phyloP scores from a whole-genome alignment of 2,888 invertebrate genomes.

The Magallana nippona region DNA sequence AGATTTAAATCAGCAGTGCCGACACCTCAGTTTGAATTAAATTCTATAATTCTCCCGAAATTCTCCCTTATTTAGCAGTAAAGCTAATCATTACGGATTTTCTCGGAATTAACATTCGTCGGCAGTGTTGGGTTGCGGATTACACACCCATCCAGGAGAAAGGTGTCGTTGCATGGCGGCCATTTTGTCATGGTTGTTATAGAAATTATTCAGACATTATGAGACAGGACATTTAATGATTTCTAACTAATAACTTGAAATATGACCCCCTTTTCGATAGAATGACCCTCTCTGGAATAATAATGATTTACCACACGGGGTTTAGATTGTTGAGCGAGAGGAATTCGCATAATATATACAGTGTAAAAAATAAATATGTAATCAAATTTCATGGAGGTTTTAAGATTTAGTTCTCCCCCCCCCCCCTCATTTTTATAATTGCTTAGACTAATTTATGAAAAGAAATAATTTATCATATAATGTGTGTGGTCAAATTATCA shows the following conservation, averaged over 20 bases:
- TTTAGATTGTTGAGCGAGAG: too few species aligned
- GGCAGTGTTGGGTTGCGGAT: not conserved
- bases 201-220: conserved; percentile 16
- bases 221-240: not conserved
- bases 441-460: too few species aligned
- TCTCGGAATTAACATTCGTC: conserved; percentile 13
- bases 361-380: too few species aligned
- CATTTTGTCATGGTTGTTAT: conserved; percentile 17
- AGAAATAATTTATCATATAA: too few species aligned
- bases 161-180: conserved; percentile 13
- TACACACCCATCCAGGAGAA: not conserved
- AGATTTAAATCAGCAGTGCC: conserved; percentile 23
- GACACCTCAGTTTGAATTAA: conserved; percentile 11
- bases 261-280: not conserved
- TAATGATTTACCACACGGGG: too few species aligned
- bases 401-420: too few species aligned
- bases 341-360: too few species aligned
- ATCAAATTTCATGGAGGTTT: too few species aligned
- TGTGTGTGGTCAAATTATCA: too few species aligned
- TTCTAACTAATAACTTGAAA: not conserved
- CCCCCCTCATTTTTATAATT: too few species aligned
- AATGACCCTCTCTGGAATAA: too few species aligned
- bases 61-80: not conserved
- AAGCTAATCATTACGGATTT: conserved; percentile 7
- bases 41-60: not conserved